A percentile compares a stretch with the other conserved stretches of the same genome.
Conservation (phyloP, 2,113 vertebrate species). For the Choloepus hoffmanni region DNA sequence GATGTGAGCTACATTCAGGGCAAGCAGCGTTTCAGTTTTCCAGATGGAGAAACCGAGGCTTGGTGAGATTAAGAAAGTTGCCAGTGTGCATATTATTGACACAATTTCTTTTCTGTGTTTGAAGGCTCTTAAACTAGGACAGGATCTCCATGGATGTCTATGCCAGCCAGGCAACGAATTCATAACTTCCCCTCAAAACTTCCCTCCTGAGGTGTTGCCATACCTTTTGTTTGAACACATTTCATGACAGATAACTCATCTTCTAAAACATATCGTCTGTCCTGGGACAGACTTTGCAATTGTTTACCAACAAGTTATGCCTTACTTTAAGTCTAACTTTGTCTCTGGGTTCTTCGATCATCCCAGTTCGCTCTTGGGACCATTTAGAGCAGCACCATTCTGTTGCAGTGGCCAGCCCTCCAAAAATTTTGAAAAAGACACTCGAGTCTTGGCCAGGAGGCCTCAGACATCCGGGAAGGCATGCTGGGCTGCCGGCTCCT, state of each 20-base stretch:
- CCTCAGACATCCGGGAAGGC: background rate
- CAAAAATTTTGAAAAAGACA: background rate
- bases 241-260: background rate
- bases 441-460: background rate
- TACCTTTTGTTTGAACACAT: background rate
- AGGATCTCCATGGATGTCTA: fast-evolving
- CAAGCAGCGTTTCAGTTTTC: background rate
- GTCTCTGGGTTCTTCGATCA: background rate
- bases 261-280: background rate
- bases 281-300: background rate
- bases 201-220: background rate
- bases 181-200: background rate
- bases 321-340: background rate
- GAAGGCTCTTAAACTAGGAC: background rate
- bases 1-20: background rate
- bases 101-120: background rate
- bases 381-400: background rate
- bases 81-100: background rate
- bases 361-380: background rate
- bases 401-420: background rate
- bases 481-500: background rate
- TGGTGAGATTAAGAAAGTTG: background rate
- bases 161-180: background rate
- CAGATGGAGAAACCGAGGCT: background rate
- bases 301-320: background rate